Evolutionary conservation across 2,888 invertebrate species (phyloP).

Genomic region (Eristalis arbustorum): DNA sequence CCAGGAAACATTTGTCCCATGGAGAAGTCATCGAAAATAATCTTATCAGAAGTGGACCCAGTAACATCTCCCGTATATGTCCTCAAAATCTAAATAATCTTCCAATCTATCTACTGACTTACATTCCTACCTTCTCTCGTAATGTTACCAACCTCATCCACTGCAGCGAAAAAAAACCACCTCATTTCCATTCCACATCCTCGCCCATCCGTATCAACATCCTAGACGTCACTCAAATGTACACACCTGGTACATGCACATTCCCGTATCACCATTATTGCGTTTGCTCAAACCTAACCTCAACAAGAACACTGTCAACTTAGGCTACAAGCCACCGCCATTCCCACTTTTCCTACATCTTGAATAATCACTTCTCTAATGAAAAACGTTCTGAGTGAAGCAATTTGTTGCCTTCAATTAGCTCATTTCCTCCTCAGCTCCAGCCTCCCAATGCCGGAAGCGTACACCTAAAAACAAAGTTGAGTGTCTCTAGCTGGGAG

Average conservation of each 20-base stretch:
- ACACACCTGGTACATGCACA: neutral
- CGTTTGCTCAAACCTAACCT: neutral
- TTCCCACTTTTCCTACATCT: neutral
- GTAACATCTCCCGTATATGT: no score
- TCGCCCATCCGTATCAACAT: no score
- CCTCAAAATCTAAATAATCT: no score
- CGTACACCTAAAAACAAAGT: conserved; percentile 12
- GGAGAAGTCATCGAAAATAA: no score
- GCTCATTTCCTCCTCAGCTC: neutral
- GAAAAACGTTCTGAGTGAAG: conserved; percentile 1
- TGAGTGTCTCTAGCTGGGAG: conserved; percentile 31
- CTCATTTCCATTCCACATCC: neutral
- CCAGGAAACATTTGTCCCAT: no score
- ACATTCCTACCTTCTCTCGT: no score
- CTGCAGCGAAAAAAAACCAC: no score
- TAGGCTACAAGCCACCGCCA: no score
- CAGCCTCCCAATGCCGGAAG: no score
- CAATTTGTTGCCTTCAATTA: conserved; percentile 25
- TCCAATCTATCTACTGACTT: no score
- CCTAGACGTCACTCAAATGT: neutral
- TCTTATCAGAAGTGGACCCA: no score
- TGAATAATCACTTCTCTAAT: conserved; percentile 9
- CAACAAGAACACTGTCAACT: neutral
- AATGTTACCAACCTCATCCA: no score
- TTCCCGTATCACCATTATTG: neutral